A percentile compares a stretch with the other conserved stretches of the same genome.
phyloP scores from a whole-genome alignment of 2,888 invertebrate species.

The Aromia moschata region DNA sequence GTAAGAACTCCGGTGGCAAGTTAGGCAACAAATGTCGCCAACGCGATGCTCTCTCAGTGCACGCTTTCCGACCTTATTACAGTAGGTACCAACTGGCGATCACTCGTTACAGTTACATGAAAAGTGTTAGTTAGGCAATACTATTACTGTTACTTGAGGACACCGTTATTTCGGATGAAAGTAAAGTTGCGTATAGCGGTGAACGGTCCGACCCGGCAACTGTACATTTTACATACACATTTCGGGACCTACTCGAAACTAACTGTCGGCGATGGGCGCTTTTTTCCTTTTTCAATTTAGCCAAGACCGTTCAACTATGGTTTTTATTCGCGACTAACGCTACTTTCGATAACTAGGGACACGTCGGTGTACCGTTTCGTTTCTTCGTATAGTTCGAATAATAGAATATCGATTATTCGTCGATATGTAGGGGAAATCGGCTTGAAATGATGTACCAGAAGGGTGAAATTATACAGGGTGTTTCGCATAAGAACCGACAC shows the following conservation, averaged over 20 bases:
- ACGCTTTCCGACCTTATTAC: background rate
- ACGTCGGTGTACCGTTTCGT: conserved; percentile 6
- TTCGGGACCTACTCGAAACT: conserved; percentile 37
- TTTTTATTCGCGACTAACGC: conserved; percentile 19
- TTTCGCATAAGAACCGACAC: background rate
- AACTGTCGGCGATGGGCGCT: conserved; percentile 30
- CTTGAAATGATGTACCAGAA: no score
- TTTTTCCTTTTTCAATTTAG: conserved; percentile 20
- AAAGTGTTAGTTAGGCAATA: conserved; percentile 49
- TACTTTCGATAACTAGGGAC: conserved; percentile 15
- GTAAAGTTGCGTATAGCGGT: conserved; percentile 48
- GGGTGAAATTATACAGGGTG: no score
- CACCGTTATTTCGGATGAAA: conserved; percentile 48
- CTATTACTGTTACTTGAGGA: conserved; percentile 43
- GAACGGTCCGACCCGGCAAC: conserved; percentile 29
- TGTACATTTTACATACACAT: conserved; percentile 39
- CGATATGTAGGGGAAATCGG: no score
- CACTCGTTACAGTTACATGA: conserved; percentile 43
- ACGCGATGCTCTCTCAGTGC: conserved; percentile 2
- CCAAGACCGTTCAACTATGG: conserved; percentile 19
- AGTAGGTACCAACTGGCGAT: conserved; percentile 26
- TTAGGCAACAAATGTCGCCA: conserved; percentile 3
- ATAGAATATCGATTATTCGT: background rate
- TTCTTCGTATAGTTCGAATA: background rate
- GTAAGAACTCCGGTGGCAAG: no score